Base-by-base conservation (phyloP, 2,888 invertebrate genomes). In the Brachynemurus nebulosus region DNA sequence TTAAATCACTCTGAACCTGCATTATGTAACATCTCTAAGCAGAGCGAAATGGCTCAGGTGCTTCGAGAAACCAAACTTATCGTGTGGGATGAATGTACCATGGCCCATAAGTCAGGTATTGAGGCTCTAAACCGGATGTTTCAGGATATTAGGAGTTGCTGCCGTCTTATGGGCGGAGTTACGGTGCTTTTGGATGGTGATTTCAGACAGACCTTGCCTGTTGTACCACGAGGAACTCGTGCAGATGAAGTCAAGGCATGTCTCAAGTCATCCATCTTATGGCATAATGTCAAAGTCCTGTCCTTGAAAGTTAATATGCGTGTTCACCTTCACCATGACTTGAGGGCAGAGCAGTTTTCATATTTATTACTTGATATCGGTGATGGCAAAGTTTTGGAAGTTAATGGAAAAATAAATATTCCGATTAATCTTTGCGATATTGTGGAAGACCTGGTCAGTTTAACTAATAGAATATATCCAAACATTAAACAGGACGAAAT, bases 71-170 rank as follows among this genome's bases (percentile, higher is more conserved):
- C 21, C 20, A 39, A 47, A 40, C 19, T 49, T 17, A 45, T 51
- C 36, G 47, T 59, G 8, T 56, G 53, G 56, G 55, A 59, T 45
- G 54, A 59, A 41, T 46, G 48, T 23, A 49, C 54, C 3, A 54
- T 58, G 55, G 39, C 50, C 8, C 52, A 54, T 40, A 47, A 51
- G 40, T 21, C 27, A 36, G 38, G 42, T 23, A 23, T 57, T 17
- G 51, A 58, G 41, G 54, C 57, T 14, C 37, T 58, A 2, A 48
- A 54, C 39, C n/a, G 50, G 8, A 52, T 52, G 16, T 38, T 48
- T 9, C 38, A 43, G 25, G 47, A 48, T 21, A 16, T 52, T 5
- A 16, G 45, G n/a, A 35, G 23, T 20, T 45, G 42, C 21, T 49
- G 35, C 36, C 46, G 47, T 23, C 37, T 47, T 17, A 48, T 51